phyloP scores from a whole-genome alignment of 2,113 vertebrate genomes.

The Nymphicus hollandicus region DNA sequence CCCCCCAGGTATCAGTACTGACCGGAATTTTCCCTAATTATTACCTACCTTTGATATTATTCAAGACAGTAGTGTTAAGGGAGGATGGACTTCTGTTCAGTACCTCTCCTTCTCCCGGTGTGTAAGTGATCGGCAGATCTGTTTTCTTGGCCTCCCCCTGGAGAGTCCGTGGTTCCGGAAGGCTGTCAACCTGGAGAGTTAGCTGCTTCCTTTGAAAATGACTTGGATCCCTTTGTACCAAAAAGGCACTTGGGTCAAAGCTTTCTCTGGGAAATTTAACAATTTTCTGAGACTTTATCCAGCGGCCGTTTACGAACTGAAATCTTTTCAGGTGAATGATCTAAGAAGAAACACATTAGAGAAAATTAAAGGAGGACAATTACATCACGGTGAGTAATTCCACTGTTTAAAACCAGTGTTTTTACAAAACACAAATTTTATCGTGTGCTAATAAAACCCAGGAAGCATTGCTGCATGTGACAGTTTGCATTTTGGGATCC shows the following conservation, averaged over 20 bases:
- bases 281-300: constrained; percentile 99
- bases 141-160: constrained; percentile 70
- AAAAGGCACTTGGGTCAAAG: constrained; percentile 95
- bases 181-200: constrained; percentile 68
- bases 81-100: constrained; percentile 83
- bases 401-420: background rate
- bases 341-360: constrained; percentile 61
- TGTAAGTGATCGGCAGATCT: constrained; percentile 67
- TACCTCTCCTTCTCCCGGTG: constrained; percentile 73
- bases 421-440: background rate
- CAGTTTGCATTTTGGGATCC: background rate
- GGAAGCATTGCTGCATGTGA: background rate
- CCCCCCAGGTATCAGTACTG: background rate
- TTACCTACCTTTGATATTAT: constrained; percentile 82
- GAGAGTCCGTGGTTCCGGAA: constrained; percentile 39
- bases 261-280: constrained; percentile 93
- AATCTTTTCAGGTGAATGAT: constrained; percentile 98
- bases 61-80: constrained; percentile 71
- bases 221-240: constrained; percentile 87
- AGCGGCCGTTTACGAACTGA: constrained; percentile 96
- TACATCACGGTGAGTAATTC: background rate
- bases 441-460: background rate
- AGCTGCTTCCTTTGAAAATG: constrained; percentile 73
- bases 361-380: background rate
- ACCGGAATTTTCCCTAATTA: background rate